phyloP scores from a whole-genome alignment of 2,888 invertebrate genomes.

The Drosophila diplacantha region DNA sequence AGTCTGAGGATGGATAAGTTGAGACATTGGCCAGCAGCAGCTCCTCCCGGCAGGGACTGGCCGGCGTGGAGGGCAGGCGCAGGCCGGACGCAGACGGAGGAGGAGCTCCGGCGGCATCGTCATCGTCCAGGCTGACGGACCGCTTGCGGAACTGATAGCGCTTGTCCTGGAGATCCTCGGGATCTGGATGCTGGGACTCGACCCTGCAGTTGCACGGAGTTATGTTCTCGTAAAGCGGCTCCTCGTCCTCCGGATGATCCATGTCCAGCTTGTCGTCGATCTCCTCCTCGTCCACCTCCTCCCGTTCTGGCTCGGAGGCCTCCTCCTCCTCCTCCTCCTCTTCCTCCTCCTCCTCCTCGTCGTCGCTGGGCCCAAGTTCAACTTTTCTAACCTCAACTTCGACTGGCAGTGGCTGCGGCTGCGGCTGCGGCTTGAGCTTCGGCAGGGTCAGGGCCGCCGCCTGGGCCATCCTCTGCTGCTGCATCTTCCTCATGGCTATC shows the following conservation, averaged over 20 bases:
- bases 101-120: conserved; percentile 69
- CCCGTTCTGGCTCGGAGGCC: conserved; percentile 33
- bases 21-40: conserved; percentile 81
- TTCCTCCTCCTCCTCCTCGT: conserved; percentile 42
- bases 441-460: conserved; percentile 62
- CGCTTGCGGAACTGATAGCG: conserved; percentile 86
- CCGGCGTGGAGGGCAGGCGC: conserved; percentile 82
- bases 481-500: conserved; percentile 78
- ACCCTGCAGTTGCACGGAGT: conserved; percentile 75
- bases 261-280: conserved; percentile 41
- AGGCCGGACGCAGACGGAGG: conserved; percentile 54
- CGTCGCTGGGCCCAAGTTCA: conserved; percentile 55
- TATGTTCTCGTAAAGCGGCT: conserved; percentile 74
- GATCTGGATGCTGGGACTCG: conserved; percentile 64
- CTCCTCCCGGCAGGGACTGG: conserved; percentile 81
- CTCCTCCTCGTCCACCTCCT: conserved; percentile 32
- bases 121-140: conserved; percentile 85
- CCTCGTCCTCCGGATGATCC: conserved; percentile 54
- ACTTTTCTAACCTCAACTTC: conserved; percentile 56
- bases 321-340: conserved; percentile 38
- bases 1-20: conserved; percentile 89
- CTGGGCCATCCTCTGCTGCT: conserved; percentile 79
- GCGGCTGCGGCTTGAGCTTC: conserved; percentile 43
- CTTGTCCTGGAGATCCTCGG: conserved; percentile 60
- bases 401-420: conserved; percentile 35